Conservation (phyloP, 2,888 invertebrate genomes). For the Hoplodrina blanda region DNA sequence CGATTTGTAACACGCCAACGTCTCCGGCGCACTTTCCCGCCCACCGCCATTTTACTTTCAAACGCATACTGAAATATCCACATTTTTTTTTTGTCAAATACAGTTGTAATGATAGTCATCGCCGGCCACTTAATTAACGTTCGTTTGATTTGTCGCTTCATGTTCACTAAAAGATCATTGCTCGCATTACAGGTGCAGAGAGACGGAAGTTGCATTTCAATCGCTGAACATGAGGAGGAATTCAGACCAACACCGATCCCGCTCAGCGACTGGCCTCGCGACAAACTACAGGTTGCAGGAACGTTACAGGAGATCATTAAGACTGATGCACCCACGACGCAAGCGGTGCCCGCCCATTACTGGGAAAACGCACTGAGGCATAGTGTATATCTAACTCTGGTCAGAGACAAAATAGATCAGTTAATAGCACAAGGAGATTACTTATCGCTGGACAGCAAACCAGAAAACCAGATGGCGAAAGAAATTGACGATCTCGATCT, state of each 20-base stretch:
- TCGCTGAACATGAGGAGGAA: conserved; percentile 74
- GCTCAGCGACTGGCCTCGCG: conserved; percentile 79
- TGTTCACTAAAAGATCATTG: conserved; percentile 46
- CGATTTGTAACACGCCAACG: conserved; percentile 75
- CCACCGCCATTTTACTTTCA: conserved; percentile 87
- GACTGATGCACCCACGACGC: conserved; percentile 70
- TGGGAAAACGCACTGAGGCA: conserved; percentile 93
- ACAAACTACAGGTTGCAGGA: conserved; percentile 69
- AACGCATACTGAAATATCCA: conserved; percentile 83
- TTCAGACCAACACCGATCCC: conserved; percentile 87
- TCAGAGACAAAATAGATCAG: conserved; percentile 89
- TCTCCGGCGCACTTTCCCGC: conserved; percentile 83
- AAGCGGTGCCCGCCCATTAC: conserved; percentile 83
- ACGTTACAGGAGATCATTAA: conserved; percentile 76
- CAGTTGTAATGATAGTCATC: conserved; percentile 55
- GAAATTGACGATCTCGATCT: conserved; percentile 85
- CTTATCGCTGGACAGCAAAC: conserved; percentile 72
- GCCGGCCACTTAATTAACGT: conserved; percentile 56
- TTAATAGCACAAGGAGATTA: conserved; percentile 83
- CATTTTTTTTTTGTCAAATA: conserved; percentile 70
- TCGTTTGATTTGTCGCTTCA: conserved; percentile 51
- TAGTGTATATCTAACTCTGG: conserved; percentile 92
- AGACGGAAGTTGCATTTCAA: conserved; percentile 73
- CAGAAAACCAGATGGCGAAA: conserved; percentile 71
- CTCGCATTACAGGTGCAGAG: conserved; percentile 78